Evolutionary conservation across 2,113 vertebrate species (phyloP), one percentile per base, ranked within the genome.

Genomic region (Paramormyrops kingsleyae): DNA sequence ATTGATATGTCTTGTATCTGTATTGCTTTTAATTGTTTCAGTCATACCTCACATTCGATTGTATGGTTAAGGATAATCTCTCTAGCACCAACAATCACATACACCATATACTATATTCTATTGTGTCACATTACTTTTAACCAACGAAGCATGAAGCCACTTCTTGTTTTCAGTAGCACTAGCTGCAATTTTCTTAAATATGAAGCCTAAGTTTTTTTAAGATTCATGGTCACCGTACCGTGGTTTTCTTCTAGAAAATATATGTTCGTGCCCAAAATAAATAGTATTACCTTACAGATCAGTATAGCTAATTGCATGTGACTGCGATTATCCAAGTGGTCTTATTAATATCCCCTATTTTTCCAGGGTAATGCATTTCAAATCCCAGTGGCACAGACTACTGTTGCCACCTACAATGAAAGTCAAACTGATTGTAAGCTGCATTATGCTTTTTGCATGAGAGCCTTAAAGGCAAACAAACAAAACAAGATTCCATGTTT

Each of bases 271-370:
- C 87, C 88, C 87, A 86, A 80, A 92, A 94, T 93, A 93, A 94
- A 90, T 94, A 93, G 88, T 92, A 89, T 77, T 89, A 44, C 89
- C 89, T 87, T 83, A 89, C 77, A 52, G 91, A 91, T 90, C 90
- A 92, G 88, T 89, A 91, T 70, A 59, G 50, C 31, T 66, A 70
- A 85, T 87, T 87, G 46, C 89, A 62, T n/a, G 90, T 87, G 49
- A 90, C 86, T 52, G 90, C 89, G 21, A 84, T 84, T 62, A 52
- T 89, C 70, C 27, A 52, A 52, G 17, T 0, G 83, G 88, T 70
- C 39, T 91, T 2, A 70, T 62, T 56, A 88, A 89, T 92, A 91
- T 92, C 93, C 91, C 86, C 88, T 91, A n/a, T 92, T 91, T 92
- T 92, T 83, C 89, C 92, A 90, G 56, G 50, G 89, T 91, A 92